Base-by-base conservation (phyloP, 2,888 invertebrate genomes). In the Calliopum simillimum region DNA sequence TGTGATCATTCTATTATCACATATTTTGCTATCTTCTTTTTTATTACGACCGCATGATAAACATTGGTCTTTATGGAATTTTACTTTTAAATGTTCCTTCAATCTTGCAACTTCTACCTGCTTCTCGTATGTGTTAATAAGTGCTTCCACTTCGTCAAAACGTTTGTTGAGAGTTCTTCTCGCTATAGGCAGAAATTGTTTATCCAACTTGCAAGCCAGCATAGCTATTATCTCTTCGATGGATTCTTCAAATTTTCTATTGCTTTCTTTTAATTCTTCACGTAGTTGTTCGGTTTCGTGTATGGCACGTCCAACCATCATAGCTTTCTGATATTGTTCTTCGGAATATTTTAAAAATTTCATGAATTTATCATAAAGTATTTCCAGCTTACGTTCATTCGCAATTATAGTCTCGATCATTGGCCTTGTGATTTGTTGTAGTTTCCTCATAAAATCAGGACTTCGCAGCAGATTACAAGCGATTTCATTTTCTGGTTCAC, bases 221-320 rank as follows among this genome's bases (percentile, higher is more conserved):
- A 86, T 86, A 3, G 84, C 85, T 77, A 84, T 85, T 58, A 86
- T 74, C 70, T 86, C 85, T 73, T 82, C 81, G 81, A 86, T 83
- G 63, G 83, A 79, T 16, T 72, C 71, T 0, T 84, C 25, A 41
- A 86, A 84, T n/a, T n/a, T n/a, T n/a, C n/a, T n/a, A n/a, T n/a
- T n/a, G n/a, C n/a, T n/a, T n/a, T n/a, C n/a, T n/a, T n/a, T n/a
- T n/a, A n/a, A n/a, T 1, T 78, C 77, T 0, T 69, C 19, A 19
- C 78, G 76, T 4, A 85, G 44, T 2, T 61, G 70, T 44, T 79
- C 78, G 11, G 85, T 79, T 68, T 83, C 79, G 6, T 68, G 47
- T 8, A 83, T 76, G 25, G 80, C 81, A 14, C 78, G 80, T 41
- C 81, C 83, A 56, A 84, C 72, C 16, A 82, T 59, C 3, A 81